These are phyloP conservation scores for Pelagia noctiluca DNA, from an alignment of 30 jellyfish, hydroid and myxozoan genomes.

Conservation along the genomic window DNA sequence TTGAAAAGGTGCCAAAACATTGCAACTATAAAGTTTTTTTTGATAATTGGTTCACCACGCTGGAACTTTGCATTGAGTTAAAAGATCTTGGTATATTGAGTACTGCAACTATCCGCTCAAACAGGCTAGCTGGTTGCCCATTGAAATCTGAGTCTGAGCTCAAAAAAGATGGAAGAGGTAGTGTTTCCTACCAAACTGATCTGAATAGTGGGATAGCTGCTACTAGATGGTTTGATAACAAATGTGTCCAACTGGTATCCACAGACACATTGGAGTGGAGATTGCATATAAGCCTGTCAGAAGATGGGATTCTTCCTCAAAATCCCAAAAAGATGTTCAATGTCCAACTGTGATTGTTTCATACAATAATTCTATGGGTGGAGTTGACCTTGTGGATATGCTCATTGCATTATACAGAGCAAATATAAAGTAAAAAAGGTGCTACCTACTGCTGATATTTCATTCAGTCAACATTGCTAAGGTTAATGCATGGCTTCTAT, in stretches of 20 bases:
- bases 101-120: conserved; percentile 54
- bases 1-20: conserved; percentile 32
- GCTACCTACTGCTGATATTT: conserved; percentile 52
- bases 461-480: conserved; percentile 60
- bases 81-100: conserved; percentile 62
- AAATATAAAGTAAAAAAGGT: conserved; percentile 58
- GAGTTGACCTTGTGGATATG: conserved; percentile 85
- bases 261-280: conserved; percentile 23
- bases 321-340: conserved; percentile 7
- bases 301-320: conserved; percentile 59
- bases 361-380: conserved; percentile 72
- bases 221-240: conserved; percentile 68
- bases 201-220: conserved; percentile 60
- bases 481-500: too few species aligned
- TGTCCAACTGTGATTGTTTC: conserved; percentile 49
- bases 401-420: conserved; percentile 56
- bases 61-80: conserved; percentile 47
- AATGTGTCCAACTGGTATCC: conserved; percentile 64
- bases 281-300: conserved; percentile 5
- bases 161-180: conserved; percentile 66
- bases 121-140: conserved; percentile 61
- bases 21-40: conserved; percentile 49
- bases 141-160: conserved; percentile 52
- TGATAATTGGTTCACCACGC: conserved; percentile 78
- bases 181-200: conserved; percentile 38